Evolutionary conservation across 2,888 invertebrate genomes (phyloP), one percentile per base, ranked within the genome.

Genomic region (Chloroclystis v-ata): DNA sequence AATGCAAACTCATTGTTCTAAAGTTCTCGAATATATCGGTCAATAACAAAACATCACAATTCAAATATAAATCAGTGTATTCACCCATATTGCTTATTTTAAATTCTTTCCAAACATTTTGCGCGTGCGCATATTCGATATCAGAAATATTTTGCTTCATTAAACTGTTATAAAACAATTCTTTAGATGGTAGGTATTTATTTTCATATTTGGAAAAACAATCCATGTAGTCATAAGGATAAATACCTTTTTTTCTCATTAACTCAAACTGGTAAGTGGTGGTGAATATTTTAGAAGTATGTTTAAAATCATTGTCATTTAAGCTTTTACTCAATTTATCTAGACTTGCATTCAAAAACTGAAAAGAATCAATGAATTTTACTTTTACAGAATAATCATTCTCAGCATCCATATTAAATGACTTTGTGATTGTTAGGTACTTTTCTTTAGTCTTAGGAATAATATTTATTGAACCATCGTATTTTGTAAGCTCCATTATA

Each of bases 11-110:
- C 8, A 13, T 37, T 0, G n/a, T 25, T 25, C 46, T 35, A 8
- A 46, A 46, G 4, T 46, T 37, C 28, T 46, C 46, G 6, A 46
- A 46, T 11, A 46, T 13, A 12, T 46, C 46, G 5, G 35, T 37
- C 11, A 46, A 16, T 0, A 46, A 1, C 4, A 46, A 30, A 1
- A 46, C 46, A 20, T 46, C 46, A 1, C 16, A 12, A 33, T 41
- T 40, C 9, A 48, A 10, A 12, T 48, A 48, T n/a, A 48, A 43
- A 30, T 48, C 48, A 1, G 48, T 48, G 25, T 35, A 48, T 32
- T 48, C 43, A 10, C 48, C 48, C 0, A 48, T 5, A 8, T 8
- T 8, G 0, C 9, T 35, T n/a, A 38, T 20, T 1, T 47, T 24
- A 20, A 47, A 47, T 1, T 12, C 4, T 1, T 32, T 13, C 47